Base-by-base conservation (phyloP, 2,113 vertebrate genomes). In the Lampris megalopsis region DNA sequence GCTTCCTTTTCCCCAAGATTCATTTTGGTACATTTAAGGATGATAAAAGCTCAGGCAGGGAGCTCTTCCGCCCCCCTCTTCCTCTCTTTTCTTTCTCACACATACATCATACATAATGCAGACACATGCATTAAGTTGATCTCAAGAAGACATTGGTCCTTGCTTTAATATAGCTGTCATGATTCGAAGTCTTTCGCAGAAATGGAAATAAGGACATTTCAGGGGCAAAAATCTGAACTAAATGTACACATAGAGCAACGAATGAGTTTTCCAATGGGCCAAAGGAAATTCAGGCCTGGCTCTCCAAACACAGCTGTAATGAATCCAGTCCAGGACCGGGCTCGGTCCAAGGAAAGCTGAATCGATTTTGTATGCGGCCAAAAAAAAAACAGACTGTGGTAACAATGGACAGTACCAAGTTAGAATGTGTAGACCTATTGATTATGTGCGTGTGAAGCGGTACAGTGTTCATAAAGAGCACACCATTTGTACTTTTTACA, bases 1-100 rank as follows among this genome's bases (percentile, higher is more conserved):
- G 73, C 83, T 76, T 83, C 77, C 70, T 81, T 90, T 79, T 78
- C 82, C 88, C 81, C 78, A 49, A 78, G 88, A 92, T 89, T 93
- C 92, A 92, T 92, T 92, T 92, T 86, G 90, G 84, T 89, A 82
- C 90, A 81, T 92, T 93, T 91, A 93, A 83, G 82, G 80, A 83
- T 84, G 85, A 90, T 92, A 91, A 88, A 92, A 92, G 84, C 89
- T 75, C 71, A 78, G 78, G 57, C 80, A 73, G 71, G 67, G 80
- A 69, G 71, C 83, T 77, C 85, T 66, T 63, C 65, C 50, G 53
- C 79, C 76, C 67, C 80, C 13, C 24, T 52, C 52, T n/a, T 9
- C 4, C 66, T 63, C 62, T 63, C 64, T 73, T 62, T 71, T 50
- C 76, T 60, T 59, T 69, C 77, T 85, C 75, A 71, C 80, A 70